Conservation (phyloP, 2,797 vertebrate species). For the Pangasius larnaudii region DNA sequence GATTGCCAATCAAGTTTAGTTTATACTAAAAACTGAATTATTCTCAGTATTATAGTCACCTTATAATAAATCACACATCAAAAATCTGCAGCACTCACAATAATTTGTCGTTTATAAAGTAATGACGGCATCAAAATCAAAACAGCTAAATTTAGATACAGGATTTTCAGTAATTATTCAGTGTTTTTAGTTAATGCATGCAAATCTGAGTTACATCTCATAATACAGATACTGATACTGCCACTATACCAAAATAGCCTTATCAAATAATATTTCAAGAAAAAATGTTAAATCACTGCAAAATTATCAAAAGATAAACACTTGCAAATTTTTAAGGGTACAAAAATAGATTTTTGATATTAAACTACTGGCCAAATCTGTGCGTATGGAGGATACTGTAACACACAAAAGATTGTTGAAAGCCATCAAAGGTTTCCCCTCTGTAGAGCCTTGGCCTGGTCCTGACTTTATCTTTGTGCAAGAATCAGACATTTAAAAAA, state of each 20-base stretch:
- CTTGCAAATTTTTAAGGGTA: constrained; percentile 10
- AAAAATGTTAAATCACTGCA: not conserved
- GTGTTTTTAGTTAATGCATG: not conserved
- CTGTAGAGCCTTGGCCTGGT: constrained; percentile 11
- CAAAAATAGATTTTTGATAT: constrained; percentile 33
- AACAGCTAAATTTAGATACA: not conserved
- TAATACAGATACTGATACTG: not conserved
- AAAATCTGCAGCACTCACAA: not conserved
- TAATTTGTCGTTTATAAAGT: not conserved
- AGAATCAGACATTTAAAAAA: not conserved
- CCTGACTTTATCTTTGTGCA: constrained; percentile 20
- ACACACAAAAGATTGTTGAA: not conserved
- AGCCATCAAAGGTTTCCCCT: not conserved
- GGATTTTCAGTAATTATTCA: not conserved
- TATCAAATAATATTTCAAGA: not conserved
- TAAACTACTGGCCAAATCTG: constrained; percentile 23
- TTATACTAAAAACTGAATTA: not conserved
- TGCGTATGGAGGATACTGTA: not conserved
- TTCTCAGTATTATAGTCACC: not conserved
- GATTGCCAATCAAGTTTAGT: not conserved
- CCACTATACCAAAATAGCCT: not conserved
- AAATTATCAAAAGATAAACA: not conserved
- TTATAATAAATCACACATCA: not conserved
- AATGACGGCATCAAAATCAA: not conserved
- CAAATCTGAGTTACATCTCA: not conserved